Conservation (phyloP, 2,888 invertebrate species). For the Cephus pygmeus region DNA sequence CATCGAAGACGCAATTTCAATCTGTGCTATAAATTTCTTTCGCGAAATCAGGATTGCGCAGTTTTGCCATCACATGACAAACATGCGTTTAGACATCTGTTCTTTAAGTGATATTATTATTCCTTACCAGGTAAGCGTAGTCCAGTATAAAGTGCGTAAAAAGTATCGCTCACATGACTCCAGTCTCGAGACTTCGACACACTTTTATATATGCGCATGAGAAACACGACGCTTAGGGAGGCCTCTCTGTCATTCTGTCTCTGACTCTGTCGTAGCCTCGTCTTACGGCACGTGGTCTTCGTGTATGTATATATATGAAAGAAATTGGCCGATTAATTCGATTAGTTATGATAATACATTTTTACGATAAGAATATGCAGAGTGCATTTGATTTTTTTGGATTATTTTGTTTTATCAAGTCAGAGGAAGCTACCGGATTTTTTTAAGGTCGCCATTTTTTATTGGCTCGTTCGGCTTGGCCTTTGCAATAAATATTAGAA, state of each 20-base stretch:
- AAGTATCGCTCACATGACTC: conserved; percentile 1
- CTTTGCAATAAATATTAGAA: not conserved
- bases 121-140: not conserved
- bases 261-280: not conserved
- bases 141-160: not conserved
- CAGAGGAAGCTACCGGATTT: not conserved
- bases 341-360: not conserved
- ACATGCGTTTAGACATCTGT: not conserved
- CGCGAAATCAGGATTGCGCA: not conserved
- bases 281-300: not conserved
- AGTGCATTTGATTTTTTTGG: not conserved
- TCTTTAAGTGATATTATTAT: not conserved
- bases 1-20: not conserved
- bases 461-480: not conserved
- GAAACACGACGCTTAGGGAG: not conserved
- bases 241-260: not conserved
- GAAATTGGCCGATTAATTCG: not conserved
- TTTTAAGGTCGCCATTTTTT: not conserved
- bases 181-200: not conserved
- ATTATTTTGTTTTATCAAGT: not conserved
- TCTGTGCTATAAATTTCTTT: not conserved
- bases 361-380: not conserved
- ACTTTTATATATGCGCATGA: not conserved
- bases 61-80: not conserved
- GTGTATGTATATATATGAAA: not conserved